These are phyloP conservation scores for Chiloscyllium plagiosum DNA, from an alignment of 2,113 vertebrate genomes.

Conservation along the genomic window DNA sequence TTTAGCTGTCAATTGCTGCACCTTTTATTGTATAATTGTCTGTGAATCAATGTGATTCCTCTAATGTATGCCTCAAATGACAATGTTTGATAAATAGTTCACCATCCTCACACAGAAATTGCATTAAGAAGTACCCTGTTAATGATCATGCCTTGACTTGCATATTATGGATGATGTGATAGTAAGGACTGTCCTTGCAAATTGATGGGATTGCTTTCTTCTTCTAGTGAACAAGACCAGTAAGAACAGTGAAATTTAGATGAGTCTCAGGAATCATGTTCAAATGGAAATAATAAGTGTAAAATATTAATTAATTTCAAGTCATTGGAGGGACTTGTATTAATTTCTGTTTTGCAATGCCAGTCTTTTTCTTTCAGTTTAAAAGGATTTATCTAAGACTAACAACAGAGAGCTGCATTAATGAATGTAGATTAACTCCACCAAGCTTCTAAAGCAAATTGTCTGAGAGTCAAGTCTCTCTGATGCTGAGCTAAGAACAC, in stretches of 20 bases:
- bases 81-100: background rate
- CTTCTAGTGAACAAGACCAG: too few relatives aligned
- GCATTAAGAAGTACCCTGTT: background rate
- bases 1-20: background rate
- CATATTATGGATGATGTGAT: background rate
- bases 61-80: background rate
- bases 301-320: background rate
- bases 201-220: background rate
- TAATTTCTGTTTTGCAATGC: background rate
- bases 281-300: background rate
- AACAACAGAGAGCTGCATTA: background rate
- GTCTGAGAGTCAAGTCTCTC: background rate
- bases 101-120: background rate
- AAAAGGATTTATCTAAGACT: background rate
- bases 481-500: background rate
- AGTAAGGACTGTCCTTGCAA: background rate
- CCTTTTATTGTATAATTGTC: background rate
- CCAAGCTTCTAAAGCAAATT: background rate
- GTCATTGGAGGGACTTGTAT: background rate
- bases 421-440: background rate
- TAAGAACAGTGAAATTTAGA: background rate
- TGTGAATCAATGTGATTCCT: background rate
- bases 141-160: background rate
- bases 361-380: background rate
- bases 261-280: background rate